Conservation (phyloP, 2,797 vertebrate species). For the Helicolenus hilgendorfi region DNA sequence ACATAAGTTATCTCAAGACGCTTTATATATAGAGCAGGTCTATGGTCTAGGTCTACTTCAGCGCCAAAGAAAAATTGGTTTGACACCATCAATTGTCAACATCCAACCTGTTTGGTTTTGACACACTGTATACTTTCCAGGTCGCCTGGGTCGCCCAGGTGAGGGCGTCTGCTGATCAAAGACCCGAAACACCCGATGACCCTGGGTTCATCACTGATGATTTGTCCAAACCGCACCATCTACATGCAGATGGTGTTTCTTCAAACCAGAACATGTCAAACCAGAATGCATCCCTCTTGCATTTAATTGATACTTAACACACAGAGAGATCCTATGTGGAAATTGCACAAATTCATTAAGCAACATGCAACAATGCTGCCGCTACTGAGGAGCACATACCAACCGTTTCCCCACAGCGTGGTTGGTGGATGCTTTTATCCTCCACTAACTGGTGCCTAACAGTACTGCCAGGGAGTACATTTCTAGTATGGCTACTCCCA, state of each 20-base stretch:
- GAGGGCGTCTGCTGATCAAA: no score
- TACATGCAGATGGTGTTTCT: no score
- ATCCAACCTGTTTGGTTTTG: neutral
- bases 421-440: slow-evolving; percentile 15
- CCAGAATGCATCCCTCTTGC: neutral
- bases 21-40: no score
- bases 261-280: neutral
- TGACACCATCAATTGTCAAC: neutral
- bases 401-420: neutral
- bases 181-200: no score
- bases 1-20: no score
- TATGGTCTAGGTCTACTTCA: no score
- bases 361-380: neutral
- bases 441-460: slow-evolving; percentile 33
- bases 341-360: neutral
- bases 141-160: no score
- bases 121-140: neutral
- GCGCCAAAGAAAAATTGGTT: neutral
- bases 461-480: slow-evolving; percentile 33
- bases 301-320: neutral
- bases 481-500: slow-evolving; percentile 43
- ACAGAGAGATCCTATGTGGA: neutral
- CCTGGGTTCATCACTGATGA: no score
- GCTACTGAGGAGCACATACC: neutral
- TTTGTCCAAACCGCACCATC: no score